These are phyloP conservation scores for Lepidocyrtinus sp. DNA, from an alignment of 2,888 invertebrate species.

Conservation along the genomic window DNA sequence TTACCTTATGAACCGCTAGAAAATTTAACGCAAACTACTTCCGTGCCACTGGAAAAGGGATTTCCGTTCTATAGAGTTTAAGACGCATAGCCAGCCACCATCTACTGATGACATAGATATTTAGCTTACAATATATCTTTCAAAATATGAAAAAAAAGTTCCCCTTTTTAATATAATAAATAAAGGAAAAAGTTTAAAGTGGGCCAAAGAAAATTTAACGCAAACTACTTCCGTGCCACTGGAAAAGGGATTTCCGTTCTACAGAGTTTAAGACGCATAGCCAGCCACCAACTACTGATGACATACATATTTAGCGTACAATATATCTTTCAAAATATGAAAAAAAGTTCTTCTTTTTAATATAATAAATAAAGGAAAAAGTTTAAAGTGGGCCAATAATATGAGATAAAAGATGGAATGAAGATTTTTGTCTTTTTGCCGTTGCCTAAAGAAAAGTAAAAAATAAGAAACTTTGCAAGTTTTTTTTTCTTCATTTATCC, in stretches of 20 bases:
- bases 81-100: constrained; percentile 2
- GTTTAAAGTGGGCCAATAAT: constrained; percentile 62
- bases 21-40: constrained; percentile 23
- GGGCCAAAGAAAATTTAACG: constrained; percentile 57
- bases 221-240: constrained; percentile 51
- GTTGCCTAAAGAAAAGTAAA: constrained; percentile 30
- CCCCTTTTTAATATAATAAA: neutral
- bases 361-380: constrained; percentile 37
- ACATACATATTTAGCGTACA: neutral
- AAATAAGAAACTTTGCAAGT: constrained; percentile 28
- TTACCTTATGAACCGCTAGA: constrained; percentile 44
- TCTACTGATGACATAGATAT: neutral
- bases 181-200: constrained; percentile 58
- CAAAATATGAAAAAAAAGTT: constrained; percentile 6
- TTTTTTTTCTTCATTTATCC: constrained; percentile 35
- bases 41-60: constrained; percentile 12
- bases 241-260: constrained; percentile 38
- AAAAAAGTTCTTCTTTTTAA: neutral
- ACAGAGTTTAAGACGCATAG: constrained; percentile 3
- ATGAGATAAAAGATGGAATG: constrained; percentile 58
- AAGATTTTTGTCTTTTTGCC: constrained; percentile 46
- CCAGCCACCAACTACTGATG: neutral
- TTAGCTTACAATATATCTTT: constrained; percentile 10
- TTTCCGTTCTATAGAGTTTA: constrained; percentile 5
- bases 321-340: constrained; percentile 15